Conservation (phyloP, 2,797 vertebrate genomes). For the Anisognathus igniventris region DNA sequence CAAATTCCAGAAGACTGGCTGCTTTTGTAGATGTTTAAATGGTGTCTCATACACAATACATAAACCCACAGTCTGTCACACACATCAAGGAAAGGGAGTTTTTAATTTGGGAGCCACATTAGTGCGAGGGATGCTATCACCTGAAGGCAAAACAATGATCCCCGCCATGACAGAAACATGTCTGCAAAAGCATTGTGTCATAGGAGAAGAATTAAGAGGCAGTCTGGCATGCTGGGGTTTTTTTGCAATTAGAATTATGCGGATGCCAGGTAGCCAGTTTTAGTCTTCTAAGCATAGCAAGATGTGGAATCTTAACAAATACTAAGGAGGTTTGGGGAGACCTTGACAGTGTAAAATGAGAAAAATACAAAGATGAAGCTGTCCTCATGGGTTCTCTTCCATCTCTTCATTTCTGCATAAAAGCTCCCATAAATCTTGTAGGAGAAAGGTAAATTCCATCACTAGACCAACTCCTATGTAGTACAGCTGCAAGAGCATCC, state of each 20-base stretch:
- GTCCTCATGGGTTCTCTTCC: not conserved
- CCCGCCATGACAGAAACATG: not conserved
- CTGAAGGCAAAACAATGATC: not conserved
- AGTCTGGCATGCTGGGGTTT: fast-evolving
- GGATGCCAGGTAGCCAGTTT: not conserved
- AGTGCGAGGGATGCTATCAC: not conserved
- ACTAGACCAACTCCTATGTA: not conserved
- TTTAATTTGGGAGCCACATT: not conserved
- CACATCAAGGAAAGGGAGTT: not conserved
- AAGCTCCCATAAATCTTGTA: not conserved
- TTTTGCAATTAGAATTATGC: not conserved
- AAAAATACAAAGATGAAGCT: not conserved
- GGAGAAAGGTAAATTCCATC: not conserved
- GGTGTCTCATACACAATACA: not conserved
- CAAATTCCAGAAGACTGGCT: not conserved
- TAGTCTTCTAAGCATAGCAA: not conserved
- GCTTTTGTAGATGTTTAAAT: not conserved
- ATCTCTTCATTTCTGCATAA: not conserved
- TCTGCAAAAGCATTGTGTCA: not conserved
- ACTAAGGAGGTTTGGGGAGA: not conserved
- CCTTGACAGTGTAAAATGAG: not conserved
- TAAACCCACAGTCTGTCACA: not conserved
- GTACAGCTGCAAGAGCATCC: not conserved
- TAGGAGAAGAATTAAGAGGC: not conserved
- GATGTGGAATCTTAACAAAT: not conserved